These are phyloP conservation scores for Stenichneumon culpator DNA, from an alignment of 2,888 invertebrate species.

Conservation along the genomic window DNA sequence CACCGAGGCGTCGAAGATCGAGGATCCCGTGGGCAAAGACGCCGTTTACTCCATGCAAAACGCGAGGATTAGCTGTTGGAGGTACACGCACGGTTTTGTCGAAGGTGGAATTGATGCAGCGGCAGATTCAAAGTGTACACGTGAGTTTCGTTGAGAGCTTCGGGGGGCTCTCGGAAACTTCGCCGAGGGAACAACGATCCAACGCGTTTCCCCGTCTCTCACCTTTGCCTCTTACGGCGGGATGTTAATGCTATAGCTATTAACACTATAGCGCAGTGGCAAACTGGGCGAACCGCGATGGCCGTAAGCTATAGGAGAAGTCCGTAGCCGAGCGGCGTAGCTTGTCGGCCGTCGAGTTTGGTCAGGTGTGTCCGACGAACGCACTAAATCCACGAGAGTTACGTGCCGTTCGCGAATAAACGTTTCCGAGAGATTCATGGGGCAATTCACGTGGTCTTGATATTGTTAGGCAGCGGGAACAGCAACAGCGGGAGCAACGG, in stretches of 20 bases:
- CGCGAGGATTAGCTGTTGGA: conserved; percentile 28
- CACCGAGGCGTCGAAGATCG: neutral
- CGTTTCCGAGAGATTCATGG: conserved; percentile 78
- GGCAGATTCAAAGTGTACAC: conserved; percentile 63
- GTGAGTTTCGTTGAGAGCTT: conserved; percentile 8
- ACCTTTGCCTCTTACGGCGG: conserved; percentile 62
- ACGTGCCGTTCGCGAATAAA: conserved; percentile 78
- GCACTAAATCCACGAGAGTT: conserved; percentile 80
- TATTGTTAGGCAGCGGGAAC: conserved; percentile 74
- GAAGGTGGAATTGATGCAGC: conserved; percentile 22
- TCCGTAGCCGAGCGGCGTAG: conserved; percentile 34
- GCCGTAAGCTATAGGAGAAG: conserved; percentile 29
- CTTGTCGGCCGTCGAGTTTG: conserved; percentile 68
- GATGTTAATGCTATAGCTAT: conserved; percentile 30
- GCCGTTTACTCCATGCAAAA: conserved; percentile 54
- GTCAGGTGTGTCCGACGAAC: conserved; percentile 78
- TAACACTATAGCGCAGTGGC: conserved; percentile 8
- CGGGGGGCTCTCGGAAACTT: conserved; percentile 4
- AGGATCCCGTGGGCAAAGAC: conserved; percentile 1
- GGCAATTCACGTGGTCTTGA: conserved; percentile 78
- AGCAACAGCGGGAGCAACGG: conserved; percentile 36
- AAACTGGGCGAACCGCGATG: conserved; percentile 19
- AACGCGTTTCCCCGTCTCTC: conserved; percentile 53
- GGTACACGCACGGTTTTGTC: neutral
- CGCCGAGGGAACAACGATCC: conserved; percentile 41